Evolutionary conservation across 2,888 invertebrate species (phyloP), one percentile per base, ranked within the genome.

Genomic region (Dryomyza anilis): DNA sequence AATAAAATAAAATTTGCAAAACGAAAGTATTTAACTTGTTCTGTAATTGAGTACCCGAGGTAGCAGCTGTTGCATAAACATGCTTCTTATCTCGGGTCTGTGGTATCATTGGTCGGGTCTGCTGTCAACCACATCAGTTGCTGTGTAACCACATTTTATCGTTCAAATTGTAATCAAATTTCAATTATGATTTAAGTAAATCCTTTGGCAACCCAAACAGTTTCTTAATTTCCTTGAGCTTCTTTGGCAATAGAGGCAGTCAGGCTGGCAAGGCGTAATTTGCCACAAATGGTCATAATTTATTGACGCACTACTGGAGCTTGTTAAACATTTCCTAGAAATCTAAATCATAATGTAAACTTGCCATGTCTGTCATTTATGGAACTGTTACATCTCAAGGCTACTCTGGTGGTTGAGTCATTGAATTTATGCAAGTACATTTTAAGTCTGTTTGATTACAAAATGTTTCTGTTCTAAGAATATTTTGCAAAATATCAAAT

Each of bases 81-180:
- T 19, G 12, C 21, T 19, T 23, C 36, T 21, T 3, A 19, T 36
- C 14, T 30, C 16, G 30, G 7, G 16, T 14, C 16, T 25, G 19
- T 29, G 21, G n/a, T 30, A 30, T 14, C 33, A 3, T 21, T 23
- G n/a, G 30, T 4, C 12, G 33, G n/a, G 19, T 27, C 33, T 16
- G 29, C 53, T 55, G 53, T 36, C 53, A 55, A 19, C 30, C 16
- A 21, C 43, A 45, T 25, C 43, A 33, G 10, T 33, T 21, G 21
- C 33, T 36, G 19, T 56, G 23, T 25, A 27, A 6, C 12, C 8
- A 27, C 36, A 12, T 23, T 6, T 14, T 4, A 30, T 55, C 55
- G 52, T 27, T 53, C 43, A 61, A 61, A 39, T 27, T 53, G 61
- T 53, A 61, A 61, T 61, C 61, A 61, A 61, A 61, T 29, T 53